phyloP scores from a whole-genome alignment of 2,888 invertebrate species.

The Dryocosmus kuriphilus region DNA sequence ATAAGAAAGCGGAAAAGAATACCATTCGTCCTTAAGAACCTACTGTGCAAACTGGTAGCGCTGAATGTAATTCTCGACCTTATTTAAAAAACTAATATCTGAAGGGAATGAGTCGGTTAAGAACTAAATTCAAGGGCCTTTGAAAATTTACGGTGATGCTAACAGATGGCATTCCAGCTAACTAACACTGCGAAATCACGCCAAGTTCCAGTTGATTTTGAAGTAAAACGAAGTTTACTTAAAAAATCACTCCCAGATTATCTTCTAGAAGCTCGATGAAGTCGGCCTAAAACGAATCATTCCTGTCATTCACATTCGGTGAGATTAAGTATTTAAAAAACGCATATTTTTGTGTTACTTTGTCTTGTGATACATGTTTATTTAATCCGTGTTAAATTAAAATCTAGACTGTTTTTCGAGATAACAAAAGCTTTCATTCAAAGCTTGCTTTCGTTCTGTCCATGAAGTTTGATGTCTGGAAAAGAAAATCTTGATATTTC shows the following conservation, averaged over 20 bases:
- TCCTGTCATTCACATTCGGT: not conserved
- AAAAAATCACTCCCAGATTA: not conserved
- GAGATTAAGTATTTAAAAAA: constrained; percentile 8
- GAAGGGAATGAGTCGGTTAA: constrained; percentile 12
- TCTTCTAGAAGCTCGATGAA: constrained; percentile 2
- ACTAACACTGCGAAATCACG: constrained; percentile 25
- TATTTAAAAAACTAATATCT: constrained; percentile 12
- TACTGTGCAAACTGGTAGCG: not conserved
- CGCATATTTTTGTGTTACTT: constrained; percentile 22
- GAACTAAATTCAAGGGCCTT: constrained; percentile 15
- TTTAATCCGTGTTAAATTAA: constrained; percentile 35
- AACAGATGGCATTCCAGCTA: constrained; percentile 7
- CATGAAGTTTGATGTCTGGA: constrained; percentile 28
- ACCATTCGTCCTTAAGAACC: not conserved
- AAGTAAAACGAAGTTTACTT: constrained; percentile 11
- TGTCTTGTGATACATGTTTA: constrained; percentile 35
- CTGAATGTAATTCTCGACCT: not conserved
- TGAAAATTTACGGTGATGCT: constrained; percentile 7
- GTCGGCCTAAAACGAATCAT: constrained; percentile 20
- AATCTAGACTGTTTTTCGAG: constrained; percentile 15
- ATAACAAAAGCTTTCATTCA: constrained; percentile 9
- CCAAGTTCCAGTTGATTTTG: constrained; percentile 14
- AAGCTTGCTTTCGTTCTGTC: constrained; percentile 37
- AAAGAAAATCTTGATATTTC: not conserved
- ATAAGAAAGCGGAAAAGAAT: too few relatives aligned